Evolutionary conservation across 2,113 vertebrate species (phyloP).

Genomic region (Lethenteron reissneri): DNA sequence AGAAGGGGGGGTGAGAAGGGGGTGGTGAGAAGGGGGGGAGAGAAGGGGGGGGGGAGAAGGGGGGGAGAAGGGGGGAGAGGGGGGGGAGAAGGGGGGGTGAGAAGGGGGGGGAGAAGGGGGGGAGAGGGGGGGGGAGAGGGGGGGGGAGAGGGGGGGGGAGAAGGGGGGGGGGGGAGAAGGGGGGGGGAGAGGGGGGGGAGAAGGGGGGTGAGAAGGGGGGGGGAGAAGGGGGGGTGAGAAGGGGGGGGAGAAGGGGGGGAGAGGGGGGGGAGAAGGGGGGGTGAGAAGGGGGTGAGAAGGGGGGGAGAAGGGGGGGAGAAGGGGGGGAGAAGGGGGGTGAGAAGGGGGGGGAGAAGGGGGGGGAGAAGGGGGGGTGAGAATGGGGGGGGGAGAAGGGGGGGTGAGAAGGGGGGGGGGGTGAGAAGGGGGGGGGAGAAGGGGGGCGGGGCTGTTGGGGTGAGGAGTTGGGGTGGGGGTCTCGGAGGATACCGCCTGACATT

Average conservation of each 20-base stretch:
- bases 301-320: too few relatives aligned
- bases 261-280: not conserved
- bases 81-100: not conserved
- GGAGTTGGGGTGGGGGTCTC: constrained; percentile 2
- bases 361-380: not conserved
- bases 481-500: not conserved
- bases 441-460: not conserved
- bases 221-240: not conserved
- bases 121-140: not conserved
- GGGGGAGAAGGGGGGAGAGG: not conserved
- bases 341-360: too few relatives aligned
- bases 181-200: not conserved
- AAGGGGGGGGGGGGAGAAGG: not conserved
- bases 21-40: too few relatives aligned
- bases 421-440: not conserved
- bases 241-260: not conserved
- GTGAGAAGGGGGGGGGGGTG: too few relatives aligned
- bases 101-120: not conserved
- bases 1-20: not conserved
- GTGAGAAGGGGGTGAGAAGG: not conserved
- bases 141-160: not conserved
- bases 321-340: not conserved
- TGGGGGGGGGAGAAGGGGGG: too few relatives aligned
- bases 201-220: not conserved
- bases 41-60: not conserved